Evolutionary conservation across 2,797 vertebrate species (phyloP).

Genomic region (Scarus forsteni): DNA sequence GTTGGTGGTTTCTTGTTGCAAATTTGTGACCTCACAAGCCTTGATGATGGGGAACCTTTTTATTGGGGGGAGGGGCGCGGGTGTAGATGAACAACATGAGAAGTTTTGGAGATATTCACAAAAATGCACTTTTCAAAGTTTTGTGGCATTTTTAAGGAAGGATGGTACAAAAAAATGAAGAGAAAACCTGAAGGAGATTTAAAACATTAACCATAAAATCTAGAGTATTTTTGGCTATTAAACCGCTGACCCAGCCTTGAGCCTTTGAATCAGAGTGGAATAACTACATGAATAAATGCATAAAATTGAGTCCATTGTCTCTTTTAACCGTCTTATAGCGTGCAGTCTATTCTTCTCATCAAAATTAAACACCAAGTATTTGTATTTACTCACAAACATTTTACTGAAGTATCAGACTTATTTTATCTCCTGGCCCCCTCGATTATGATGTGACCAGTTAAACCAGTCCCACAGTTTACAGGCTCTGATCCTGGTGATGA

Average conservation of each 20-base stretch:
- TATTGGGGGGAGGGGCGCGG: conserved; percentile 57
- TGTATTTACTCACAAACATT: conserved; percentile 26
- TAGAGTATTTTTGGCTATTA: conserved; percentile 87
- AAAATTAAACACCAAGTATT: conserved; percentile 1
- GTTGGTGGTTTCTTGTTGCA: conserved; percentile 86
- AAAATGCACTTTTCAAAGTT: conserved; percentile 88
- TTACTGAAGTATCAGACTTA: no score
- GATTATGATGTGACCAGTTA: not conserved
- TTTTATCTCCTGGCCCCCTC: not conserved
- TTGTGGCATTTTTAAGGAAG: conserved; percentile 89
- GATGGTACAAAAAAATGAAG: conserved; percentile 83
- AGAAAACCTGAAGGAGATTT: conserved; percentile 83
- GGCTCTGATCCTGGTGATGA: not conserved
- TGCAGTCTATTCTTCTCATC: conserved; percentile 38
- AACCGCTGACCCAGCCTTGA: conserved; percentile 86
- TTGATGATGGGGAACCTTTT: conserved; percentile 80
- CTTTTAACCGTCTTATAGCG: conserved; percentile 77
- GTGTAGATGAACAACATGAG: conserved; percentile 67
- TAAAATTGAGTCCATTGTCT: conserved; percentile 85
- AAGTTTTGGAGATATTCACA: conserved; percentile 82
- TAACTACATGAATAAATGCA: conserved; percentile 90
- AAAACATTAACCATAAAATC: conserved; percentile 79
- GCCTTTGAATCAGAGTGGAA: conserved; percentile 87
- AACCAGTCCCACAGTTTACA: conserved; percentile 1
- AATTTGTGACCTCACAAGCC: conserved; percentile 88